Percentiles rank a stretch among this genome's conserved stretches.
Conservation (phyloP, 2,888 invertebrate genomes). For the Fragum whitleyi region DNA sequence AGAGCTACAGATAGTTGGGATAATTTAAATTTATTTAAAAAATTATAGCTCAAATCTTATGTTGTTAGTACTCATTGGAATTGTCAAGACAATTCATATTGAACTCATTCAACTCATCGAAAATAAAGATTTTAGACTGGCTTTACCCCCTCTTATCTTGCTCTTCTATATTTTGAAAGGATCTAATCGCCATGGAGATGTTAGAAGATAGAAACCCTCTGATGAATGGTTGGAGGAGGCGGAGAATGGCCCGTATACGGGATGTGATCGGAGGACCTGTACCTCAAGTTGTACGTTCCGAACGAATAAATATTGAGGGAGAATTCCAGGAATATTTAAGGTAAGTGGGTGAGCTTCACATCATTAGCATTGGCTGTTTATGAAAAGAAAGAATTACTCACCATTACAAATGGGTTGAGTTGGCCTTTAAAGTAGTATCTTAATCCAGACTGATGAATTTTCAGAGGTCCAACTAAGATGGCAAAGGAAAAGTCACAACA, state of each 20-base stretch:
- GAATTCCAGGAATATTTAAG: constrained; percentile 73
- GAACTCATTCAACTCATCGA: no score
- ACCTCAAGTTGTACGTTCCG: constrained; percentile 72
- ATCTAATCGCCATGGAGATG: constrained; percentile 68
- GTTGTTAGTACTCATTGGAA: no score
- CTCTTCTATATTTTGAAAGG: constrained; percentile 37
- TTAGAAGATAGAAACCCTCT: constrained; percentile 65
- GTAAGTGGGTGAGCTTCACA: constrained; percentile 54
- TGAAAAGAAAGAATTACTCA: not conserved
- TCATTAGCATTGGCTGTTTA: not conserved
- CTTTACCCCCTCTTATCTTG: no score
- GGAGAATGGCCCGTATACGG: constrained; percentile 64
- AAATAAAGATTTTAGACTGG: no score
- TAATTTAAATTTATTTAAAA: no score
- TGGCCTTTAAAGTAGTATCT: no score
- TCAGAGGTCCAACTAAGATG: no score
- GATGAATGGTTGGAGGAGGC: constrained; percentile 71
- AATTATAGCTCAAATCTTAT: no score
- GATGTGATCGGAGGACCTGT: constrained; percentile 56
- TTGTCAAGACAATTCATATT: no score
- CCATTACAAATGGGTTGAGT: not conserved
- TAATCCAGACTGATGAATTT: no score
- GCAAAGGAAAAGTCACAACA: no score
- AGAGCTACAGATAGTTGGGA: no score
- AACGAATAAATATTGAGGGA: constrained; percentile 78